phyloP scores from a whole-genome alignment of 2,888 invertebrate genomes.

The Sialis fuliginosa region DNA sequence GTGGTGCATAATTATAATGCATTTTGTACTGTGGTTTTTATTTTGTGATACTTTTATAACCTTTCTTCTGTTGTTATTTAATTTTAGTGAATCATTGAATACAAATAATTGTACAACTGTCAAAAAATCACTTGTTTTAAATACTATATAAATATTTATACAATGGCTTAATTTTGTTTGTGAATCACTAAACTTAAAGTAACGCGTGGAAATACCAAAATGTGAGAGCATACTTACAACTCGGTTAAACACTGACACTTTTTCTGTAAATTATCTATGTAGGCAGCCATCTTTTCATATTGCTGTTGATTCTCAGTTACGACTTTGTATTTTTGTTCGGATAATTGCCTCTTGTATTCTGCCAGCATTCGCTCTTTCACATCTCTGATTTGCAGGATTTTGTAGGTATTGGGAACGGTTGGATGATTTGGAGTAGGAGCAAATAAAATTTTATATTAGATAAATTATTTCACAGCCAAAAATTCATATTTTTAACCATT shows the following conservation, averaged over 20 bases:
- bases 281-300: constrained; percentile 30
- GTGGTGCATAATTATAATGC: too few species aligned
- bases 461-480: not conserved
- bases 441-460: not conserved
- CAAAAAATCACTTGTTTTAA: too few species aligned
- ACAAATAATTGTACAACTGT: too few species aligned
- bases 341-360: constrained; percentile 19
- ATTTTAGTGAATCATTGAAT: too few species aligned
- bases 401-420: not conserved
- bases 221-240: constrained; percentile 29
- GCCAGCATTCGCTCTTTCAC: constrained; percentile 18
- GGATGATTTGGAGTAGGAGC: not conserved
- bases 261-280: constrained; percentile 38
- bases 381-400: constrained; percentile 21
- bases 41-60: too few species aligned
- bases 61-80: too few species aligned
- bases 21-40: too few species aligned
- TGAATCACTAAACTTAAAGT: not conserved
- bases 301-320: constrained; percentile 22
- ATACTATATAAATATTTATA: too few species aligned
- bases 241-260: constrained; percentile 42
- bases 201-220: not conserved
- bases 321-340: constrained; percentile 19
- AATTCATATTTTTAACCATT: not conserved
- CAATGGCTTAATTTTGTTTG: too few species aligned